Base-by-base conservation (phyloP, 1,140 invertebrate genomes). In the Antheraea mylitta region DNA sequence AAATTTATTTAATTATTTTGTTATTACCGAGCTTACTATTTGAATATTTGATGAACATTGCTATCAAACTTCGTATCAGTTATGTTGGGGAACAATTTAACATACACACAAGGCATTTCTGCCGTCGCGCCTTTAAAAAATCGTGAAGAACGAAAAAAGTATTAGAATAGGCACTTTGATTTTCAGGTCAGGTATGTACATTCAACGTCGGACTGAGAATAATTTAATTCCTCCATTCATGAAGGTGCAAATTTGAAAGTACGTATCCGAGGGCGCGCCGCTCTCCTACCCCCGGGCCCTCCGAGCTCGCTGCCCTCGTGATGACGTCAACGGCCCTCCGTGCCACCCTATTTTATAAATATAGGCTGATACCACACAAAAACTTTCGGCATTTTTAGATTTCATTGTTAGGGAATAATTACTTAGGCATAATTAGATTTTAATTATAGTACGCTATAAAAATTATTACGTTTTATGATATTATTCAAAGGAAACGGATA, bases 201-300 rank as follows among this genome's bases (percentile, higher is more conserved):
- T 83, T 82, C 77, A 72, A 71, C 70, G 72, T 75, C 68, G 76
- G 77, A 76, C 74, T 80, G 75, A 78, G 77, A 74, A 89, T 89
- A 88, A 88, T 89, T 82, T 86, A 83, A 90, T 89, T 87, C 79
- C 70, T 85, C 76, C 87, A 91, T 89, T 91, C 85, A 91, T 90
- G 81, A 84, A 86, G 82, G 87, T 86, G 85, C 87, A 86, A 91
- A 90, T 89, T 89, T 86, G 85, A 82, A 87, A 91, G 89, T 91
- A 86, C 87, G 87, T 91, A 87, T 79, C 77, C 78, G 81, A 87
- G 85, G 86, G 87, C 85, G 87, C 86, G 85, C 81, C 86, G 63
- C 69, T 65, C 53, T 61, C 66, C 72, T 62, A 19, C 45, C 63
- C 67, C 74, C 72, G 60, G 72, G 58, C 68, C 68, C 68, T 73